phyloP scores from a whole-genome alignment of 1,140 invertebrate genomes.

The Drosophila rufa region DNA sequence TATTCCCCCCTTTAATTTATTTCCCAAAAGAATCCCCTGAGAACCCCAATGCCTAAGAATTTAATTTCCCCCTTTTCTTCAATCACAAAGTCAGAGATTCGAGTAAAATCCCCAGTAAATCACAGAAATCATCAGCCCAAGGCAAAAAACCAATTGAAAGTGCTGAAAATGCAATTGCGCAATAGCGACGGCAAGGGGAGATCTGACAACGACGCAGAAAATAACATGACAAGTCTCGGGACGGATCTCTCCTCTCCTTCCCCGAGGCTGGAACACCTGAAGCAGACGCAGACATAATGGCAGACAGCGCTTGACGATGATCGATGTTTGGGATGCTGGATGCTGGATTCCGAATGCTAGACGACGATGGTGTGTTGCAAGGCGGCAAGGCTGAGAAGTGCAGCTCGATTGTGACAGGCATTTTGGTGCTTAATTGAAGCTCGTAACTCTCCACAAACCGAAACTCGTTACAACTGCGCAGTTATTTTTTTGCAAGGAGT shows the following conservation, averaged over 20 bases:
- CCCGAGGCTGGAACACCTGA: slow-evolving; percentile 60
- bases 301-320: slow-evolving; percentile 66
- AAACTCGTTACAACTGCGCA: slow-evolving; percentile 70
- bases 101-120: slow-evolving; percentile 21
- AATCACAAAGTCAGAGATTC: not conserved
- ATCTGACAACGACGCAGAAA: slow-evolving; percentile 47
- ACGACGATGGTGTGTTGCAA: slow-evolving; percentile 33
- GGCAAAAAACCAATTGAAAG: slow-evolving; percentile 12
- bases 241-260: slow-evolving; percentile 12
- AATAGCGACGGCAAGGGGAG: slow-evolving; percentile 21
- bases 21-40: not conserved
- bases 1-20: not conserved
- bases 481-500: slow-evolving; percentile 32
- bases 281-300: slow-evolving; percentile 8
- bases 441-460: slow-evolving; percentile 35
- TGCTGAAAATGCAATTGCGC: slow-evolving; percentile 48
- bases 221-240: slow-evolving; percentile 60
- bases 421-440: slow-evolving; percentile 50
- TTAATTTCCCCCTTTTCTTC: not conserved
- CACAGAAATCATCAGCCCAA: slow-evolving; percentile 22
- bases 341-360: slow-evolving; percentile 3
- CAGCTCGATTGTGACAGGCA: slow-evolving; percentile 33
- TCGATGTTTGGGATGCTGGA: slow-evolving; percentile 61
- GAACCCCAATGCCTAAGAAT: not conserved
- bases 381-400: slow-evolving; percentile 2